phyloP scores from a whole-genome alignment of 2,113 vertebrate genomes.

The Epinephelus moara region DNA sequence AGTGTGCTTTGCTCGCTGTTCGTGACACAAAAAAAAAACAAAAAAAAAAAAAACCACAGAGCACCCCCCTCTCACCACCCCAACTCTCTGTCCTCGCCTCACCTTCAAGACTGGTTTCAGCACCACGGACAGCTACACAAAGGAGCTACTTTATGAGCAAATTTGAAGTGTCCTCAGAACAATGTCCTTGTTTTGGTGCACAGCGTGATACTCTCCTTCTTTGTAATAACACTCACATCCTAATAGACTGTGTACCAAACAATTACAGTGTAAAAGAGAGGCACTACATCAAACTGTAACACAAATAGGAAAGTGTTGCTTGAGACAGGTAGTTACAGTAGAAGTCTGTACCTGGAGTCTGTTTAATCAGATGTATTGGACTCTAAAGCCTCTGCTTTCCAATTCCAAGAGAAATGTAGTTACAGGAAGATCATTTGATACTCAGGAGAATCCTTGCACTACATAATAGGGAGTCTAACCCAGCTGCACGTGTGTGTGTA shows the following conservation, averaged over 20 bases:
- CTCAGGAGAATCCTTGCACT: constrained; percentile 73
- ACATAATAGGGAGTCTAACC: constrained; percentile 68
- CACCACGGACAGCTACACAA: constrained; percentile 59
- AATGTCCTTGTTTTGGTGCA: constrained; percentile 33
- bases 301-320: constrained; percentile 30
- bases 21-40: not conserved
- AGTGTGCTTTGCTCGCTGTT: constrained; percentile 26
- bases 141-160: constrained; percentile 14
- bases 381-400: constrained; percentile 56
- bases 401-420: constrained; percentile 74
- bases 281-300: constrained; percentile 39
- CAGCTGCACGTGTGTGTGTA: constrained; percentile 51
- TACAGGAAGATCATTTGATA: constrained; percentile 67
- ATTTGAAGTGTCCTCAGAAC: constrained; percentile 41
- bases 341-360: constrained; percentile 37
- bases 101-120: constrained; percentile 49
- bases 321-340: constrained; percentile 48
- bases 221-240: constrained; percentile 40
- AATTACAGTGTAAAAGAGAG: constrained; percentile 36
- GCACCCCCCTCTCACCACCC: not conserved
- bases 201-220: constrained; percentile 24
- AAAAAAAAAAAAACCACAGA: too few species aligned
- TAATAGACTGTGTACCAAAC: constrained; percentile 49
- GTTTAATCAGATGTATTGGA: constrained; percentile 61
- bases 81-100: constrained; percentile 4